Percentiles rank a stretch among this genome's conserved stretches.
phyloP scores from a whole-genome alignment of 2,888 invertebrate species.

The Psylliodes chrysocephalus region DNA sequence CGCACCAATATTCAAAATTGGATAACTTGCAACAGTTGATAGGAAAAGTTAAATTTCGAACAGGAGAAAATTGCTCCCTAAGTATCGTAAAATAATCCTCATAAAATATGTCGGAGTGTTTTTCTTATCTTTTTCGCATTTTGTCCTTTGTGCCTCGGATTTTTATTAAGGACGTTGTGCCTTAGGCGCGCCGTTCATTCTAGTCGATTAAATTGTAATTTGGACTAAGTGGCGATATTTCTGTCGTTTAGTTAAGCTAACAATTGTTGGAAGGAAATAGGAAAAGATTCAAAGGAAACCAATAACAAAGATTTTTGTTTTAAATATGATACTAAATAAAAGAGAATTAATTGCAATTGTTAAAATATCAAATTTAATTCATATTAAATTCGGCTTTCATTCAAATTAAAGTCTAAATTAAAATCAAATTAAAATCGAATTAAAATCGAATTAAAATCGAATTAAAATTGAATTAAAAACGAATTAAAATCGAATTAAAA shows the following conservation, averaged over 20 bases:
- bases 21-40: constrained; percentile 59
- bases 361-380: no score
- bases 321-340: no score
- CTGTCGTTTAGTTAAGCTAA: background rate
- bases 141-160: constrained; percentile 9
- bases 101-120: constrained; percentile 34
- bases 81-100: constrained; percentile 45
- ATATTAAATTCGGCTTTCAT: no score
- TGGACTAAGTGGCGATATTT: constrained; percentile 14
- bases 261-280: constrained; percentile 5
- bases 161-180: constrained; percentile 13
- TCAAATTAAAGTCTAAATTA: no score
- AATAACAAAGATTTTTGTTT: background rate
- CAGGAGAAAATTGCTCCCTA: constrained; percentile 46
- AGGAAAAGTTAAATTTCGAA: constrained; percentile 54
- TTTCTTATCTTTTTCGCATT: constrained; percentile 30
- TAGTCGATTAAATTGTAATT: constrained; percentile 21
- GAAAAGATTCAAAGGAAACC: constrained; percentile 4
- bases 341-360: no score
- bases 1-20: constrained; percentile 57
- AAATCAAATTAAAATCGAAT: no score
- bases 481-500: no score
- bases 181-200: constrained; percentile 22
- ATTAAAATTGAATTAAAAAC: no score
- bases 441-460: no score